These are phyloP conservation scores for Rhegmatorhina hoffmannsi DNA, from an alignment of 2,113 vertebrate genomes.

Conservation along the genomic window DNA sequence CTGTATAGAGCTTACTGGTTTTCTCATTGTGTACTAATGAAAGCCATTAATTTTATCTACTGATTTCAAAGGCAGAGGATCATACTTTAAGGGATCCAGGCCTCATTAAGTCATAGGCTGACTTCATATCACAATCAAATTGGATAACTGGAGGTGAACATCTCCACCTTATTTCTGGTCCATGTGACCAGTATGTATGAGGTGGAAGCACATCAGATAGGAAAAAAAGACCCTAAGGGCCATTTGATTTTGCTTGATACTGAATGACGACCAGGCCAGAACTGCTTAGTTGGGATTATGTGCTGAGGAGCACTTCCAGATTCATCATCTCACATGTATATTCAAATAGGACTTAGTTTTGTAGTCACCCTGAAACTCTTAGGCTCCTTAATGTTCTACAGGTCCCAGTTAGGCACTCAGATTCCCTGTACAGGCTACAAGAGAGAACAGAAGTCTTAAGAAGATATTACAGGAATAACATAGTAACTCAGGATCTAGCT, in stretches of 20 bases:
- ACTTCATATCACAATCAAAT: not conserved
- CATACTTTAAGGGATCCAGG: not conserved
- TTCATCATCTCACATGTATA: not conserved
- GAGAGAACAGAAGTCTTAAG: not conserved
- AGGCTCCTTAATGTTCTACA: not conserved
- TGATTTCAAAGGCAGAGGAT: not conserved
- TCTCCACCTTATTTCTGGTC: not conserved
- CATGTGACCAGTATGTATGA: not conserved
- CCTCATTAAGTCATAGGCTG: not conserved
- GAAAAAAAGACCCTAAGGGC: not conserved
- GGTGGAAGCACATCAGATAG: not conserved
- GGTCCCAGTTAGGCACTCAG: not conserved
- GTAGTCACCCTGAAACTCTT: not conserved
- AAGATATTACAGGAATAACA: not conserved
- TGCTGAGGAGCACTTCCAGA: not conserved
- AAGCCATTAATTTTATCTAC: not conserved
- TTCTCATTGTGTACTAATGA: not conserved
- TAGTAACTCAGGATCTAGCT: not conserved
- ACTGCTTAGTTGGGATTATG: not conserved
- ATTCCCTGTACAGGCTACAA: not conserved
- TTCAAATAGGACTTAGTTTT: not conserved
- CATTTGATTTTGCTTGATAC: not conserved
- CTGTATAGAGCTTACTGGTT: not conserved
- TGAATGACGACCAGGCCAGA: not conserved
- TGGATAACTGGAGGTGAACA: not conserved